phyloP scores from a whole-genome alignment of 2,113 vertebrate species.

The Takifugu bimaculatus region DNA sequence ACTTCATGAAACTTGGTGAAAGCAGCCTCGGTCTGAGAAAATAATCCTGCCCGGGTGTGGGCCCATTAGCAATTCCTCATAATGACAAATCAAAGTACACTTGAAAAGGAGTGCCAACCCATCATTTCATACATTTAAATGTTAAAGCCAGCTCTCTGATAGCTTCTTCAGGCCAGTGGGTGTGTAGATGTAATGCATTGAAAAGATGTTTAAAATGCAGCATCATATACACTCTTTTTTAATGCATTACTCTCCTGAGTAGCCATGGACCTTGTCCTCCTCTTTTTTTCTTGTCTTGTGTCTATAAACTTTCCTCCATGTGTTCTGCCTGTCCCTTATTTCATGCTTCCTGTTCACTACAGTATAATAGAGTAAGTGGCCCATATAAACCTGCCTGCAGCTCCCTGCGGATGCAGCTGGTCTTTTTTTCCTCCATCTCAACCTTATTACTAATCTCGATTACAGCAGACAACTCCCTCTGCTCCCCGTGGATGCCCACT shows the following conservation, averaged over 20 bases:
- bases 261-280: not conserved
- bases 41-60: slow-evolving; percentile 44
- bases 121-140: too few species aligned
- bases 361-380: slow-evolving; percentile 25
- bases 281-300: not conserved
- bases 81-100: slow-evolving; percentile 44
- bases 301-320: not conserved
- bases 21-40: slow-evolving; percentile 26
- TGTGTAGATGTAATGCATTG: too few species aligned
- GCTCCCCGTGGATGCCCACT: slow-evolving; percentile 28
- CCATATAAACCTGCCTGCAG: slow-evolving; percentile 32
- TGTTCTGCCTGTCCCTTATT: not conserved
- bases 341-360: not conserved
- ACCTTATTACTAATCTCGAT: slow-evolving; percentile 28
- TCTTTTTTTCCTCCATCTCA: slow-evolving; percentile 12
- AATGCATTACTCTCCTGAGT: not conserved
- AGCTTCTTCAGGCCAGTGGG: not conserved
- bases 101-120: slow-evolving; percentile 26
- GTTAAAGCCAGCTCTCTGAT: not conserved
- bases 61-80: slow-evolving; percentile 46
- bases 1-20: slow-evolving; percentile 28
- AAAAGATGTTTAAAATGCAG: too few species aligned
- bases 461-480: slow-evolving; percentile 27
- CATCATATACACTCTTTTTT: too few species aligned
- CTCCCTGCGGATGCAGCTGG: slow-evolving; percentile 26